Evolutionary conservation across 2,888 invertebrate species (phyloP), one percentile per base, ranked within the genome.

Genomic region (Clivina fossor): DNA sequence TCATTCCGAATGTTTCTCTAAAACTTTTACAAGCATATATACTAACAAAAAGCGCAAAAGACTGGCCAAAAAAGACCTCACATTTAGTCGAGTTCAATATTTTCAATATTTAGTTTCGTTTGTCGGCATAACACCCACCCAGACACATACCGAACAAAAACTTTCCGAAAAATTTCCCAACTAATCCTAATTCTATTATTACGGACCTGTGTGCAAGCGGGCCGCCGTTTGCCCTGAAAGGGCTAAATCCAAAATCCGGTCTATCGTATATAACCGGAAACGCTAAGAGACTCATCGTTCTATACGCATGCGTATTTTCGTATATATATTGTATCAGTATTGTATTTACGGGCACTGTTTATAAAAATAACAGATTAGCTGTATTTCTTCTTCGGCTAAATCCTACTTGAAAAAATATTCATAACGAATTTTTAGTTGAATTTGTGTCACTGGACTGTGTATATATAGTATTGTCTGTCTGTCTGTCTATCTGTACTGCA

Each of bases 331-430:
- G 30, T 11, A 30, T n/a, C n/a, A n/a, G n/a, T n/a, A n/a, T n/a
- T n/a, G n/a, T n/a, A n/a, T n/a, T n/a, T n/a, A n/a, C n/a, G n/a
- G n/a, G n/a, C n/a, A n/a, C n/a, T 30, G 30, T 30, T 30, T 30
- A 30, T 30, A 30, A 30, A 30, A 30, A 9, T 30, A 30, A 30
- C 30, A 30, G 30, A 30, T 30, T 30, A 30, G 30, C 30, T 4
- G 30, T 9, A 2, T 30, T 30, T 30, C 30, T 30, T 30, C 30
- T 30, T 13, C 13, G 26, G 13, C 4, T 30, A 30, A 30, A 30
- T 13, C 30, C 2, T 30, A 30, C 30, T 30, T 30, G 30, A 30
- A 30, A 30, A 11, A 30, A 30, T 30, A 30, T 30, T 30, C 30
- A 30, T 30, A 30, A 9, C 2, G 13, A 9, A 30, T 30, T 30